These are phyloP conservation scores for Silurus glanis DNA, from an alignment of 2,113 vertebrate species.

Conservation along the genomic window DNA sequence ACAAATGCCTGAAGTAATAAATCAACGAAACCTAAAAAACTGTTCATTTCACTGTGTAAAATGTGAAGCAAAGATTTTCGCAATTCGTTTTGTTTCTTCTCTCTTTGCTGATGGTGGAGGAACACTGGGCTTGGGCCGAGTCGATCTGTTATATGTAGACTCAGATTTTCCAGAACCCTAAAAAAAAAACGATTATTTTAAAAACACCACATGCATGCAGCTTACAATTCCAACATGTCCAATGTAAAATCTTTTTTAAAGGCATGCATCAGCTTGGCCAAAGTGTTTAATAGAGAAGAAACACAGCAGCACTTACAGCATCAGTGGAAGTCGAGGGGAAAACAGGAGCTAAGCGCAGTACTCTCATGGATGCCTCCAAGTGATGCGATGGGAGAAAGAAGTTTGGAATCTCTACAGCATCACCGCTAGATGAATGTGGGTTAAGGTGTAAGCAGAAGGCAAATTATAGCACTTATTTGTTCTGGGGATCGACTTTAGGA, in stretches of 20 bases:
- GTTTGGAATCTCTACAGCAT: constrained; percentile 79
- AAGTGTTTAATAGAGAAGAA: not conserved
- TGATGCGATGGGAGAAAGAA: constrained; percentile 89
- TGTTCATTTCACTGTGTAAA: constrained; percentile 68
- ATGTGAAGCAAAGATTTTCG: constrained; percentile 84
- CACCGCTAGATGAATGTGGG: constrained; percentile 66
- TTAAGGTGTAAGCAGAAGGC: constrained; percentile 65
- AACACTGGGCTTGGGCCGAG: constrained; percentile 62
- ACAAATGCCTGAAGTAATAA: not conserved
- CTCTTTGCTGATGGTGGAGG: constrained; percentile 61
- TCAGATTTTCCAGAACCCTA: constrained; percentile 40
- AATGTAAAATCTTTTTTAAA: not conserved
- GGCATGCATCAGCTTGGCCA: no score
- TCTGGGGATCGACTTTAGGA: not conserved
- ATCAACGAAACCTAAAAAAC: not conserved
- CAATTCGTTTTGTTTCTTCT: constrained; percentile 81
- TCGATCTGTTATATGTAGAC: constrained; percentile 52
- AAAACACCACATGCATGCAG: not conserved
- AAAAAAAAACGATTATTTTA: not conserved
- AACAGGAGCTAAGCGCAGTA: constrained; percentile 75
- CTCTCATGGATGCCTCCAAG: constrained; percentile 86
- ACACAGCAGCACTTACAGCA: constrained; percentile 69
- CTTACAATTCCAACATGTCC: not conserved
- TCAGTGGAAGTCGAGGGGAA: constrained; percentile 59
- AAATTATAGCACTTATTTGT: not conserved